Percentiles rank a stretch among this genome's conserved stretches.
These are phyloP conservation scores for Enhydra lutris DNA, from an alignment of 2,113 vertebrate genomes.

Conservation along the genomic window DNA sequence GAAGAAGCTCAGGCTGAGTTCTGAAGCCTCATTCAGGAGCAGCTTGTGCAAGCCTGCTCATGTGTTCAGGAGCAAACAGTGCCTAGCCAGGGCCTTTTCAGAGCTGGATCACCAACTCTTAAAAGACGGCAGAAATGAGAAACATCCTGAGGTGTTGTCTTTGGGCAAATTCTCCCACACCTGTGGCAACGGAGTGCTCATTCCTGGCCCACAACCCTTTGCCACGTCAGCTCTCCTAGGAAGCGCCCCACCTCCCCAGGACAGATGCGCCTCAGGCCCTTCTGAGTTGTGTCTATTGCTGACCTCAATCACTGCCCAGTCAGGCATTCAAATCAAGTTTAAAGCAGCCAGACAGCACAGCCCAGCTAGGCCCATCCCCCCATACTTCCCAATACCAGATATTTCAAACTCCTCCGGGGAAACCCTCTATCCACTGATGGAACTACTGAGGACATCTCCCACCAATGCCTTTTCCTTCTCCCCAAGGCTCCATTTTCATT, in stretches of 20 bases:
- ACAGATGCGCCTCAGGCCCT: background rate
- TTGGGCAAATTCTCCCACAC: too few relatives aligned
- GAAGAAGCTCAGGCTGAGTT: background rate
- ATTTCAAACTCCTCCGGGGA: background rate
- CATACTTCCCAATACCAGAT: background rate
- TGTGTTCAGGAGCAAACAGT: background rate
- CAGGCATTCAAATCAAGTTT: background rate
- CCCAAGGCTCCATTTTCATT: background rate
- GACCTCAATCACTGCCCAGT: background rate
- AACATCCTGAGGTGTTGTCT: fast-evolving
- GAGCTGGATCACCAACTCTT: background rate
- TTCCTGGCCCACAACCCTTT: background rate
- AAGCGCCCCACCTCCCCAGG: background rate
- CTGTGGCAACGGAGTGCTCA: fast-evolving
- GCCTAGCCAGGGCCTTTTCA: background rate
- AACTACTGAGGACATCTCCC: background rate
- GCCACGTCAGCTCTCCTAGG: background rate
- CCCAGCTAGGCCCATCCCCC: too few relatives aligned
- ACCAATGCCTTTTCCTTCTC: background rate
- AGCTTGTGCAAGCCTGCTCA: background rate
- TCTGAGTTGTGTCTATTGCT: background rate
- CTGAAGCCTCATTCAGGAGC: background rate
- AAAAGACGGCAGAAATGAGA: background rate
- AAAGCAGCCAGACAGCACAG: background rate
- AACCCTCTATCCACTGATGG: fast-evolving